Evolutionary conservation across 2,113 vertebrate species (phyloP), one percentile per base, ranked within the genome.

Genomic region (Channa maculata): DNA sequence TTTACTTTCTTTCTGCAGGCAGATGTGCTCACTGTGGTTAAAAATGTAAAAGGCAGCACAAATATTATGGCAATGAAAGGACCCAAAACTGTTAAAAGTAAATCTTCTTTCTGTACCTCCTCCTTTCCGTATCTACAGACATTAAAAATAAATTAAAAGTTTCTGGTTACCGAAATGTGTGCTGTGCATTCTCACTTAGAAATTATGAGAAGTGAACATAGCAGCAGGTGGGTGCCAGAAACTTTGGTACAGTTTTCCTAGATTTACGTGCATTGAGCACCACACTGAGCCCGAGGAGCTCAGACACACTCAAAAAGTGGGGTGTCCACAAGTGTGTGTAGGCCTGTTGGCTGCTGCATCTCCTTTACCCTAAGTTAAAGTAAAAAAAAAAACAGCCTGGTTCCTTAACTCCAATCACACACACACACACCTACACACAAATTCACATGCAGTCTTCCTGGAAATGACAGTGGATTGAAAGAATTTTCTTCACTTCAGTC

Each of bases 321-420:
- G 53, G 78, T 57, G 55, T 71, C 55, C 52, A 55, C 34, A 55
- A 54, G 58, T 75, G 59, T 48, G 51, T 69, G 61, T 69, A 68
- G 3, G 54, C 43, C 54, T 44, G 57, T 68, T 89, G 80, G 74
- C 44, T 71, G 15, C 57, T 71, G 70, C 74, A 84, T 79, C 24
- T 80, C 84, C 71, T 73, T 84, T 84, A 90, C 74, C 67, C 85
- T 80, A 84, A 89, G 91, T 87, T 82, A 88, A 84, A 70, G 83
- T 87, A 74, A 61, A 59, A 86, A 60, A 58, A 81, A 64, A 24
- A 24, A 24, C 61, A 65, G 66, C 52, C 49, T 57, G 52, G 37
- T 38, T 75, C 38, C 50, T 77, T n/a, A 82, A 37, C 59, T 71
- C 38, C 58, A 77, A 64, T 33, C 77, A 74, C 74, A 54, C 72